Evolutionary conservation across 2,888 invertebrate genomes (phyloP), one percentile per base, ranked within the genome.

Genomic region (Plagodis dolabraria): DNA sequence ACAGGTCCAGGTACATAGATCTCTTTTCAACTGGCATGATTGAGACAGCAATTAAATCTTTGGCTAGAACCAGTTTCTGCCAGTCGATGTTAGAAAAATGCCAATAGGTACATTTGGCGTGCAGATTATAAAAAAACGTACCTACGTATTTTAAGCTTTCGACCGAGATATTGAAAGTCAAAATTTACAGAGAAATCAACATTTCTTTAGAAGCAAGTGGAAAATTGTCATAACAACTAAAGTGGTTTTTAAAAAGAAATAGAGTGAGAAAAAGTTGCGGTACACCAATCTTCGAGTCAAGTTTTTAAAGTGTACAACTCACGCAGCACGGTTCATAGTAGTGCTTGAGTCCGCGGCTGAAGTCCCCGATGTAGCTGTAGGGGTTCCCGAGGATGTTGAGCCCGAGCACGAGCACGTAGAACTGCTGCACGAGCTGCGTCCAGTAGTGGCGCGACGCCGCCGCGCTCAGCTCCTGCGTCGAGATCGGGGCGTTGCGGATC

Each of bases 341-440:
- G 59, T 94, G 93, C 59, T 93, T 94, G 35, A 95, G 80, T 0
- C 64, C 66, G 64, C 92, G 90, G 0, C 94, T 93, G 74, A 95
- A 94, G 81, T 95, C 95, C 44, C 94, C 93, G 8, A 95, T 89
- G n/a, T 93, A 86, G 68, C 94, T 94, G 77, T 96, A 97, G 0
- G 96, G 96, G 86, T 97, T 97, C 6, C 97, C 96, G 22, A 97
- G 93, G 35, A 97, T 96, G 74, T 96, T 96, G 40, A 96, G 87
- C 0, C 96, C 97, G 12, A 97, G 87, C 0, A 97, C 95, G 64
- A 96, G 92, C 0, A 97, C 96, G 74, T 97, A 96, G 78, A 96
- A 95, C 85, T 97, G 97, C 77, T 97, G 96, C 56, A 96, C 90
- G 66, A 96, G 90, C 82, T 97, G 96, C 34, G 95, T 94, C 75